Percentiles rank a stretch among this genome's conserved stretches.
These are phyloP conservation scores for Acanthochromis polyacanthus DNA, from an alignment of 2,113 vertebrate genomes.

Conservation along the genomic window DNA sequence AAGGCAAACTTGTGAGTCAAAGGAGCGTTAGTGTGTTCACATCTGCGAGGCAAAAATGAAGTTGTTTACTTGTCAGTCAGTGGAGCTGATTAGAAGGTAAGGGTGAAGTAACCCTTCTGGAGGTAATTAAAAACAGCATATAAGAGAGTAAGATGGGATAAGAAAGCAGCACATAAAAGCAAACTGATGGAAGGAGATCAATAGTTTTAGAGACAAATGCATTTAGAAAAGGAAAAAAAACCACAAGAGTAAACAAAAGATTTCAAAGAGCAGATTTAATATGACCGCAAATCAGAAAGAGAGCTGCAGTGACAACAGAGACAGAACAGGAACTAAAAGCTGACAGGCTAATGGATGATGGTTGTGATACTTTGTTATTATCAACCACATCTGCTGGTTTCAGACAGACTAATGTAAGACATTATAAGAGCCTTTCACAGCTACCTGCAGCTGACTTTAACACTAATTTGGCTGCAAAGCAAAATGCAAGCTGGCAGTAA, in stretches of 20 bases:
- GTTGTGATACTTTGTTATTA: constrained; percentile 29
- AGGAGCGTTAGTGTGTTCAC: not conserved
- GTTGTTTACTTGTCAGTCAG: constrained; percentile 39
- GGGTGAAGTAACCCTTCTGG: constrained; percentile 8
- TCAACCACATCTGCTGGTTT: constrained; percentile 11
- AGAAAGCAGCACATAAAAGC: not conserved
- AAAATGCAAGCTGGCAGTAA: not conserved
- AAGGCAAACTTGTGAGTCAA: constrained; percentile 33
- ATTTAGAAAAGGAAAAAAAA: constrained; percentile 26
- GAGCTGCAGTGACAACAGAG: not conserved
- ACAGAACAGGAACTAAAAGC: constrained; percentile 16
- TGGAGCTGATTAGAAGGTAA: constrained; percentile 16
- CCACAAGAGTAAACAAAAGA: not conserved
- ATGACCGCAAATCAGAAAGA: not conserved
- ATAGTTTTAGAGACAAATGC: constrained; percentile 23
- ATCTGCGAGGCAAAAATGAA: constrained; percentile 5
- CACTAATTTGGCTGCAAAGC: not conserved
- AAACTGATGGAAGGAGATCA: not conserved
- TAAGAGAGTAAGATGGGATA: not conserved
- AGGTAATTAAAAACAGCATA: constrained; percentile 32
- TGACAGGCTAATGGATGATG: constrained; percentile 36
- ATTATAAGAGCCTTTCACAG: constrained; percentile 3
- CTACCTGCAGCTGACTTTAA: constrained; percentile 37
- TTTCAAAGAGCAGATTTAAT: constrained; percentile 18
- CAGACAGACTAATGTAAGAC: constrained; percentile 3